Evolutionary conservation across 1,140 invertebrate species (phyloP).

Genomic region (Teleogryllus occipitalis): DNA sequence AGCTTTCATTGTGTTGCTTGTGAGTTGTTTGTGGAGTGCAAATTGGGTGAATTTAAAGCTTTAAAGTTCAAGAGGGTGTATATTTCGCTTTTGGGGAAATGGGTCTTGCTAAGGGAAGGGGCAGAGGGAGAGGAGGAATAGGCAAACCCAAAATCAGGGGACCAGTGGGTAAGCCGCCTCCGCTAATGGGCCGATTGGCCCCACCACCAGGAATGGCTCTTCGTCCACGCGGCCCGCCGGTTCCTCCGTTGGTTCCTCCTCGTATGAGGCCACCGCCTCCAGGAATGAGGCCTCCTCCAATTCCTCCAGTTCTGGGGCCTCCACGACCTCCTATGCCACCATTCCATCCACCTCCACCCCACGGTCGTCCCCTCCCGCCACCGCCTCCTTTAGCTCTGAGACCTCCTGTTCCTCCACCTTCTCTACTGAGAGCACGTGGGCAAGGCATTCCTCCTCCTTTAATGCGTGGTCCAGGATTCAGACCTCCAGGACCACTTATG

Average conservation of each 20-base stretch:
- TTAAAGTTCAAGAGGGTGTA: background rate
- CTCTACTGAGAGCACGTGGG: background rate
- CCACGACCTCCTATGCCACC: conserved; percentile 3
- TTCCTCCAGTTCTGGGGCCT: background rate
- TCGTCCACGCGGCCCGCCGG: background rate
- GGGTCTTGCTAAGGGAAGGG: conserved; percentile 8
- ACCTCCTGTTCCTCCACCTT: conserved; percentile 7
- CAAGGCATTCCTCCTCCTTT: conserved; percentile 7
- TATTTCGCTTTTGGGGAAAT: background rate
- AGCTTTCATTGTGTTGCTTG: background rate
- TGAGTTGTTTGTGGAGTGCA: background rate
- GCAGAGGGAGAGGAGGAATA: background rate
- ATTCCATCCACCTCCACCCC: conserved; percentile 10
- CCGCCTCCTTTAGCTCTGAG: background rate
- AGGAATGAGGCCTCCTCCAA: conserved; percentile 8
- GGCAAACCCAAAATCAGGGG: background rate
- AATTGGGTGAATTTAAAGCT: too few relatives aligned
- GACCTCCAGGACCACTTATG: background rate
- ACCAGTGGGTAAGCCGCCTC: conserved; percentile 8
- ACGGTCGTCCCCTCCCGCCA: background rate
- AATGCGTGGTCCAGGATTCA: background rate
- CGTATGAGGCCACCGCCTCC: background rate
- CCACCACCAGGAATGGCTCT: background rate
- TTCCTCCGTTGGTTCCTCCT: background rate
- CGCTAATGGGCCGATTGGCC: conserved; percentile 9